A percentile compares a stretch with the other conserved stretches of the same genome.
phyloP scores from a whole-genome alignment of 2,888 invertebrate species.

The Anorthoa munda region DNA sequence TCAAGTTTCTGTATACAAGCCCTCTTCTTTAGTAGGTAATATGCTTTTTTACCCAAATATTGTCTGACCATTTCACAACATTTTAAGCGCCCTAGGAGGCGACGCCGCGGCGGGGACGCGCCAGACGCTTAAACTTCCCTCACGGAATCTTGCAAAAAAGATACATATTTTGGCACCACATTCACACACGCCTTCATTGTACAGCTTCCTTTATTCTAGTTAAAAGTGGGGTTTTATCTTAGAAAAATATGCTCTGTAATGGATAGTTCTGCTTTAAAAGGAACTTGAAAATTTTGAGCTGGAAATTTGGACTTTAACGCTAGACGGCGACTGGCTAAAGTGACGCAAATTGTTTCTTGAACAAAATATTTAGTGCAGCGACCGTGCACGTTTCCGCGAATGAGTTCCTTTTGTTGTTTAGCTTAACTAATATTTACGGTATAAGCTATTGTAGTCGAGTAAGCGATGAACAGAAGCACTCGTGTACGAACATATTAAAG shows the following conservation, averaged over 20 bases:
- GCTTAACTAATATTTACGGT: conserved; percentile 16
- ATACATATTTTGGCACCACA: conserved; percentile 82
- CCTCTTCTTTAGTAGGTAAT: background rate
- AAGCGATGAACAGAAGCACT: background rate
- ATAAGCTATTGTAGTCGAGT: background rate
- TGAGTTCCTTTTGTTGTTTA: conserved; percentile 30
- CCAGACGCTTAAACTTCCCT: conserved; percentile 79
- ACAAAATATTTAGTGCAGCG: conserved; percentile 43
- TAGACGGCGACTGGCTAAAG: conserved; percentile 24
- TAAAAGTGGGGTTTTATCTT: conserved; percentile 63
- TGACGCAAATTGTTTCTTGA: conserved; percentile 43
- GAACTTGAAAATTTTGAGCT: conserved; percentile 35
- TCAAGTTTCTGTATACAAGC: background rate
- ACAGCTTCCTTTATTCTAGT: conserved; percentile 66
- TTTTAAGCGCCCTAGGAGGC: conserved; percentile 75
- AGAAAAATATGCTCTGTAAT: conserved; percentile 66
- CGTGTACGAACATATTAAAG: background rate
- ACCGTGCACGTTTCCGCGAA: conserved; percentile 6
- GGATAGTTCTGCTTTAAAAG: conserved; percentile 56
- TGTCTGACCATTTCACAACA: conserved; percentile 49
- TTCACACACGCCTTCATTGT: conserved; percentile 69
- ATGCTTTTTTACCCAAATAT: background rate
- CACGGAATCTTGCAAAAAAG: conserved; percentile 82
- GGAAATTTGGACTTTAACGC: conserved; percentile 31
- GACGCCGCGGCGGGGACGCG: conserved; percentile 78